Conservation (phyloP, 2,888 invertebrate species). For the Pelosia muscerda region DNA sequence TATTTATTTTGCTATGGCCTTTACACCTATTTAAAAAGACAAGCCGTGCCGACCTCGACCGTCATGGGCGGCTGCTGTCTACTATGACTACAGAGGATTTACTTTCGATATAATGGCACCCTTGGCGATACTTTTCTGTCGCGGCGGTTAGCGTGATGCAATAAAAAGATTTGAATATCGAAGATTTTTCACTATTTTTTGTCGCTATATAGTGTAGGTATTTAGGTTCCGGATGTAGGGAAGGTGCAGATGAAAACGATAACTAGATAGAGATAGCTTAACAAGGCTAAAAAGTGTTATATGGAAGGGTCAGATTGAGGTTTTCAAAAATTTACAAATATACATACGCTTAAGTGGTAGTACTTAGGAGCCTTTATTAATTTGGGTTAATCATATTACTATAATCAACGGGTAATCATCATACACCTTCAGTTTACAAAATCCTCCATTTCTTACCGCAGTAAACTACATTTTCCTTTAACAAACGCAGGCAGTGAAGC, state of each 20-base stretch:
- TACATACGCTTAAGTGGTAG: too few relatives aligned
- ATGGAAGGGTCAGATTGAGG: too few relatives aligned
- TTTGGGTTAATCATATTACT: too few relatives aligned
- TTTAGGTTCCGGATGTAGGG: too few relatives aligned
- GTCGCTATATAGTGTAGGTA: background rate
- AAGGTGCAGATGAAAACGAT: background rate
- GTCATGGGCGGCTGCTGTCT: background rate
- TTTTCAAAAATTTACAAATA: too few relatives aligned
- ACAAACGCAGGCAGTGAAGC: constrained; percentile 18
- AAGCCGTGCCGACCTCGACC: background rate
- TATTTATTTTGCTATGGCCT: constrained; percentile 2
- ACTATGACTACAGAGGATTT: background rate
- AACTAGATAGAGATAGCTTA: background rate
- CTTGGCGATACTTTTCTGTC: background rate
- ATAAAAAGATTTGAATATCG: background rate
- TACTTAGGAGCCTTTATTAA: too few relatives aligned
- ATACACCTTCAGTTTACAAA: background rate
- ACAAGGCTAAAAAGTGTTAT: too few relatives aligned
- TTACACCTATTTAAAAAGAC: background rate
- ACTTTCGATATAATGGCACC: background rate
- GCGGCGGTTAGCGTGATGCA: background rate
- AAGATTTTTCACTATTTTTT: background rate
- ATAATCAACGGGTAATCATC: constrained; percentile 10
- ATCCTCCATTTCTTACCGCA: background rate
- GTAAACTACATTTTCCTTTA: constrained; percentile 28